Conservation (phyloP, 2,113 vertebrate genomes). For the Zosterops japonicus region DNA sequence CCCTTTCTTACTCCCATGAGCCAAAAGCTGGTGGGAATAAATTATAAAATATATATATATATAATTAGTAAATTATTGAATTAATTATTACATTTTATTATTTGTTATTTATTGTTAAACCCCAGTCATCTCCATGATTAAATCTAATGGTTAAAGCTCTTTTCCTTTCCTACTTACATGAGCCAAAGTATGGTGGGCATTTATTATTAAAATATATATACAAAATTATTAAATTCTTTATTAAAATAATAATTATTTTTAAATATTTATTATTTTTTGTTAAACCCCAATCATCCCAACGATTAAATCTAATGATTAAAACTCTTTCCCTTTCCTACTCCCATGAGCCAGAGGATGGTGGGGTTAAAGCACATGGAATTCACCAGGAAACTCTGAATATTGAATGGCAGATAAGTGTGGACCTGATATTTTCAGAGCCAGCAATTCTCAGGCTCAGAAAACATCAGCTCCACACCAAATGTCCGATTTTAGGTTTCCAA, state of each 20-base stretch:
- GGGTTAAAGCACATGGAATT: not conserved
- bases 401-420: not conserved
- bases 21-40: too few relatives aligned
- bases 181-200: not conserved
- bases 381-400: not conserved
- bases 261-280: too few relatives aligned
- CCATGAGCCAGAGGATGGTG: accelerated
- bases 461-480: not conserved
- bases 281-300: not conserved
- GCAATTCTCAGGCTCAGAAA: too few relatives aligned
- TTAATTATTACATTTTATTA: too few relatives aligned
- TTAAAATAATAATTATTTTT: too few relatives aligned
- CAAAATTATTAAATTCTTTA: too few relatives aligned
- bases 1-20: too few relatives aligned
- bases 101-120: not conserved
- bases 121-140: not conserved
- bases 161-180: not conserved
- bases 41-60: too few relatives aligned
- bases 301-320: not conserved
- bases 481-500: not conserved
- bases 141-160: not conserved
- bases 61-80: too few relatives aligned
- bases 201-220: too few relatives aligned
- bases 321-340: not conserved
- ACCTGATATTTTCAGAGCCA: too few relatives aligned